Conservation (phyloP, 2,113 vertebrate species). For the Thunnus maccoyii region DNA sequence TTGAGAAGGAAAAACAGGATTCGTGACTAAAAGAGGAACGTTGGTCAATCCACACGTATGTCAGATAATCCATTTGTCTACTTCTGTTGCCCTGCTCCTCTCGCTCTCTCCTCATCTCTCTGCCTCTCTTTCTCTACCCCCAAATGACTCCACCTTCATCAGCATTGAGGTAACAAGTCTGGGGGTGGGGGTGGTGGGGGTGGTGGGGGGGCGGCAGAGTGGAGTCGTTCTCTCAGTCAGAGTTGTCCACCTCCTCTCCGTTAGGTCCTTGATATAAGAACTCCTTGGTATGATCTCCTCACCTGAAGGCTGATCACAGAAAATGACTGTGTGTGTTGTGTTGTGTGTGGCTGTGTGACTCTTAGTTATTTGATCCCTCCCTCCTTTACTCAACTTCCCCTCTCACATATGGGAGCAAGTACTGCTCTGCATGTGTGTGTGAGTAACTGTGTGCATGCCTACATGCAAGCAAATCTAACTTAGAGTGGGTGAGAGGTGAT, state of each 20-base stretch:
- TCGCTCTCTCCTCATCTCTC: slow-evolving; percentile 60
- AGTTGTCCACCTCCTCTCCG: slow-evolving; percentile 19
- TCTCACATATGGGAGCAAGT: slow-evolving; percentile 79
- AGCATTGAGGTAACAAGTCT: slow-evolving; percentile 62
- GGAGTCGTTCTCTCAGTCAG: slow-evolving; percentile 44
- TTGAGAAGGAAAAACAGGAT: slow-evolving; percentile 47
- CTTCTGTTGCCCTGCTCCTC: slow-evolving; percentile 57
- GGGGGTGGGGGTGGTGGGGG: slow-evolving; percentile 14
- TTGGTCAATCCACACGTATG: slow-evolving; percentile 59
- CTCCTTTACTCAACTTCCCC: slow-evolving; percentile 72
- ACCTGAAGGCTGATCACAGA: slow-evolving; percentile 71
- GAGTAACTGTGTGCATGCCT: slow-evolving; percentile 39
- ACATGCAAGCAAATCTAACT: slow-evolving; percentile 54
- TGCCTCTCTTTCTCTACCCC: slow-evolving; percentile 40
- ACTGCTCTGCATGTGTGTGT: slow-evolving; percentile 61
- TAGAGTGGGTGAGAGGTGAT: slow-evolving; percentile 62
- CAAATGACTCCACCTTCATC: slow-evolving; percentile 74
- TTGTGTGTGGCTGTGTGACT: slow-evolving; percentile 55
- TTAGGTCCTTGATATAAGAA: slow-evolving; percentile 47
- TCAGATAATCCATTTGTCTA: slow-evolving; percentile 73
- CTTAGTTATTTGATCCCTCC: slow-evolving; percentile 77
- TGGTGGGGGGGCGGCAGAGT: not conserved
- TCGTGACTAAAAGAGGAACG: slow-evolving; percentile 55
- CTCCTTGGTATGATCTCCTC: slow-evolving; percentile 52
- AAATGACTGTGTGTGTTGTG: slow-evolving; percentile 56